These are phyloP conservation scores for Axinella damicornis DNA, from an alignment of 37 sponge, comb jelly and placozoan species.

Conservation along the genomic window DNA sequence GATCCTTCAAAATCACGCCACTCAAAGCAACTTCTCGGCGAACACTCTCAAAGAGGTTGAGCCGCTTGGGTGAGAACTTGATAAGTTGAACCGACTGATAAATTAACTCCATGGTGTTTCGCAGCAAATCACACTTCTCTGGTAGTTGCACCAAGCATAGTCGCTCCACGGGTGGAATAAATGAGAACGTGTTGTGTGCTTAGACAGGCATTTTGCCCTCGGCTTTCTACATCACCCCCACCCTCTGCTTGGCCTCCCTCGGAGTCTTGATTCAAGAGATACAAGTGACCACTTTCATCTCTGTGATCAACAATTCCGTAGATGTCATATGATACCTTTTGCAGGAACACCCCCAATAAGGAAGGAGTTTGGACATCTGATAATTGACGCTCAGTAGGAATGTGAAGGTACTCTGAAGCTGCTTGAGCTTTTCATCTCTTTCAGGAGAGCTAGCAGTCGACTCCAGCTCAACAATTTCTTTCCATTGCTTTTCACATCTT, in stretches of 20 bases:
- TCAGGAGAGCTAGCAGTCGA: slow-evolving; percentile 2
- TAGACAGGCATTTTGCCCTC: too few species aligned
- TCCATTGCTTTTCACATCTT: slow-evolving; percentile 39
- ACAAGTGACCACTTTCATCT: slow-evolving; percentile 8
- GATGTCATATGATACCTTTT: slow-evolving; percentile 44
- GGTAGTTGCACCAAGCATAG: too few species aligned
- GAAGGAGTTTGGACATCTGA: slow-evolving; percentile 34
- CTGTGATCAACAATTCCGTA: slow-evolving; percentile 52
- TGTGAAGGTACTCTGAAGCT: not conserved
- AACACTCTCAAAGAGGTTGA: slow-evolving; percentile 26
- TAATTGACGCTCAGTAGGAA: slow-evolving; percentile 25
- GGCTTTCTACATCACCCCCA: too few species aligned
- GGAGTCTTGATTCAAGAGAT: slow-evolving; percentile 34
- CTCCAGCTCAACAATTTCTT: slow-evolving; percentile 18
- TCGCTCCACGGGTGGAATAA: too few species aligned
- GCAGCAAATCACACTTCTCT: slow-evolving; percentile 19
- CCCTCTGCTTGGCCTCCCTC: too few species aligned
- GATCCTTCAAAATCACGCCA: not conserved
- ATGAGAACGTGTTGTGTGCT: too few species aligned
- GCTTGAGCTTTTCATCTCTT: slow-evolving; percentile 10
- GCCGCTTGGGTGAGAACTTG: slow-evolving; percentile 38
- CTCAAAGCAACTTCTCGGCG: not conserved
- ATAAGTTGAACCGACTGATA: slow-evolving; percentile 32
- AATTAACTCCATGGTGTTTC: slow-evolving; percentile 41
- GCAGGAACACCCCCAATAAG: slow-evolving; percentile 39